A percentile compares a stretch with the other conserved stretches of the same genome.
Conservation (phyloP, 1,140 invertebrate species). For the Halictus rubicundus region DNA sequence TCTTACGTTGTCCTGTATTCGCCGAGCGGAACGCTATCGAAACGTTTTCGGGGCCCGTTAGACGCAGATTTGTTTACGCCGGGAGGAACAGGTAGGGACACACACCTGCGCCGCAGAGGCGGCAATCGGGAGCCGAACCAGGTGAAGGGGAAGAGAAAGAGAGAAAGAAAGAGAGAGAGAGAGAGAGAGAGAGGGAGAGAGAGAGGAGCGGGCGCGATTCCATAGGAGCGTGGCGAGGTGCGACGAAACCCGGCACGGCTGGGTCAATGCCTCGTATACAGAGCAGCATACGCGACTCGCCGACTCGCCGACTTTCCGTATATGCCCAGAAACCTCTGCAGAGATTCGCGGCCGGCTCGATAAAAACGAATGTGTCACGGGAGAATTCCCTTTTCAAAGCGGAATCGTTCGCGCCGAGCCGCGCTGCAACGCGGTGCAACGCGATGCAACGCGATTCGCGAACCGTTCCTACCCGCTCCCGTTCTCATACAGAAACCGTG, state of each 20-base stretch:
- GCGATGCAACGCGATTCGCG: background rate
- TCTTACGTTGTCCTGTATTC: constrained; percentile 58
- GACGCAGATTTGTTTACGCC: constrained; percentile 73
- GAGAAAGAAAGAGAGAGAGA: no score
- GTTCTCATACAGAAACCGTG: constrained; percentile 22
- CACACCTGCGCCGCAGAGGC: constrained; percentile 8
- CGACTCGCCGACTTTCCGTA: constrained; percentile 71
- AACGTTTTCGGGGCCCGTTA: constrained; percentile 66
- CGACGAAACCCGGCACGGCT: constrained; percentile 56
- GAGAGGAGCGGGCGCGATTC: background rate
- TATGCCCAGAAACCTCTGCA: constrained; percentile 58
- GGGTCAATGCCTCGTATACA: constrained; percentile 78
- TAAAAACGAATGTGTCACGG: constrained; percentile 79
- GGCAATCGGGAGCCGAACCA: no score
- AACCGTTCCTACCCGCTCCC: constrained; percentile 7
- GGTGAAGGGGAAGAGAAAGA: no score
- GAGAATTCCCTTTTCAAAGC: constrained; percentile 78
- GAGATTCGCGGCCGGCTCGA: constrained; percentile 67
- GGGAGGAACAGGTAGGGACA: constrained; percentile 30
- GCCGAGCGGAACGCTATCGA: constrained; percentile 23
- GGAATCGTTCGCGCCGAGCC: constrained; percentile 20
- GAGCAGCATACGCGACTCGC: constrained; percentile 69
- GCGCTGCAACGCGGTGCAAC: no score
- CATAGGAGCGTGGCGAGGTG: constrained; percentile 35
- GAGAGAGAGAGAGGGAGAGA: no score